Conservation (phyloP, 2,888 invertebrate species). For the Patella caerulea region DNA sequence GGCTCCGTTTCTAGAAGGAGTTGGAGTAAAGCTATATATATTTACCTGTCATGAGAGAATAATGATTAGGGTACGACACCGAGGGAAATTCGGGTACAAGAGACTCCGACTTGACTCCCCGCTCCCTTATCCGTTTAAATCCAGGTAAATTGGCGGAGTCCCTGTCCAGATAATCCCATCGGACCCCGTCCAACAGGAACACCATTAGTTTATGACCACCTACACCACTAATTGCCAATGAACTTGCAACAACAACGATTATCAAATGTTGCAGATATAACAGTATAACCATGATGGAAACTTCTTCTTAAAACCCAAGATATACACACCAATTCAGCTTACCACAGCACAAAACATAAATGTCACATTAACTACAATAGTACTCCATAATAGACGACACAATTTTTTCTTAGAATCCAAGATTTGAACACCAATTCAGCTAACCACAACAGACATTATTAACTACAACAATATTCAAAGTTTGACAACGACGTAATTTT, state of each 20-base stretch:
- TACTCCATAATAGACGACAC: too few relatives aligned
- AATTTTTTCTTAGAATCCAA: too few relatives aligned
- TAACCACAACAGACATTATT: too few relatives aligned
- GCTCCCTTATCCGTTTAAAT: conserved; percentile 44
- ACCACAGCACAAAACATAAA: too few relatives aligned
- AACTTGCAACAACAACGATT: neutral
- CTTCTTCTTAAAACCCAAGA: too few relatives aligned
- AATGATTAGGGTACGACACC: conserved; percentile 62
- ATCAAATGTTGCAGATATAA: too few relatives aligned
- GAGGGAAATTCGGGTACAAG: conserved; percentile 60
- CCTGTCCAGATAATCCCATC: conserved; percentile 60
- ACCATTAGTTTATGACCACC: conserved; percentile 45
- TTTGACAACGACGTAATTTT: too few relatives aligned
- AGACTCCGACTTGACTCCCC: conserved; percentile 56
- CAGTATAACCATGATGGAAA: too few relatives aligned
- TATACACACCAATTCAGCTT: too few relatives aligned
- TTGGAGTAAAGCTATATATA: neutral
- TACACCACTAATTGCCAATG: neutral
- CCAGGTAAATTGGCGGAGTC: conserved; percentile 39
- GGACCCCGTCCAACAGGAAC: conserved; percentile 62
- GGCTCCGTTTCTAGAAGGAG: neutral
- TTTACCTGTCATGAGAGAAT: conserved; percentile 64
- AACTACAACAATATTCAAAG: too few relatives aligned
- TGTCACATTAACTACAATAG: too few relatives aligned
- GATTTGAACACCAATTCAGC: too few relatives aligned